Base-by-base conservation (phyloP, 30 jellyfish, hydroid and myxozoan species). In the Morbakka virulenta region DNA sequence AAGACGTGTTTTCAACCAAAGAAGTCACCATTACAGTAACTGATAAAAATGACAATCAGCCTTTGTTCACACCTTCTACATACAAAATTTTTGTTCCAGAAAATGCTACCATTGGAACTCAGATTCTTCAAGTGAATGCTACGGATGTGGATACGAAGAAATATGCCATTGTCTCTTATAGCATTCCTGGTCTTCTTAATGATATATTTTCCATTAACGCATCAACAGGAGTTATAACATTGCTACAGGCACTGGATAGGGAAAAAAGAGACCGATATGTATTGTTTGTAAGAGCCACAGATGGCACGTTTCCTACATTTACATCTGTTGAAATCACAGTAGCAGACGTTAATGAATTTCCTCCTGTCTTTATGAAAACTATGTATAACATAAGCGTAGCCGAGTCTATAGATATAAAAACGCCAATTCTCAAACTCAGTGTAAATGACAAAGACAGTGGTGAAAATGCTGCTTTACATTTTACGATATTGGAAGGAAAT, bases 381-480 rank as follows among this genome's bases (percentile, higher is more conserved):
- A 47, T 24, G 25, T 91, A 91, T 63, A 74, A 62, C 17, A 74
- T 76, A 28, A 82, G 70, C 52, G 87, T 91, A 4, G 73, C 96
- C 0, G 98, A 91, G 57, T 48, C 85, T n/a, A 24, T 84, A 67
- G 61, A 62, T 57, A 89, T 96, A 25, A 94, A 91, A 1, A 66
- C 89, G 14, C 41, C 96, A 0, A 62, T 91, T 28, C 50, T 71
- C 11, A 34, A 78, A 51, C 80, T 91, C 13, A 51, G 73, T 0
- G 96, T 96, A 33, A 35, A 91, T 28, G 98, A 91, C 33, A 52
- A 61, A 31, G 98, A 91, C 63, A 73, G 92, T 2, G 98, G 98
- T 3, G 4, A 22, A 3, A 91, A 91, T 73, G 96, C 95, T 9
- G 84, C 73, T 3, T 20, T 91, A 49, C 63, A 71, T 1, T 91